Base-by-base conservation (phyloP, 2,797 vertebrate species). In the Microcaecilia unicolor region DNA sequence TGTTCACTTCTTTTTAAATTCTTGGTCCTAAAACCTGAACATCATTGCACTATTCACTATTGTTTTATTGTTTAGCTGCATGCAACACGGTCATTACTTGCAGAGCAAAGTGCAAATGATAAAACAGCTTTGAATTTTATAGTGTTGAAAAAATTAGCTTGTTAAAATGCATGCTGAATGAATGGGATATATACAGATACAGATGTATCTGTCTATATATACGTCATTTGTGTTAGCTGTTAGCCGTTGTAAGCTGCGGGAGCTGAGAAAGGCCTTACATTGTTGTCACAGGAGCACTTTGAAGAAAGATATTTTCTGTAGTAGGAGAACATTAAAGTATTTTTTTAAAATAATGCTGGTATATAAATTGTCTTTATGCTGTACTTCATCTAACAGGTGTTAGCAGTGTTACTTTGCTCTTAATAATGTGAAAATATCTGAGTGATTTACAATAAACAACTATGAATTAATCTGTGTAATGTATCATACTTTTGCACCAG, bases 371-470 rank as follows among this genome's bases (percentile, higher is more conserved):
- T 77, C 51, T 46, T 58, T 55, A 45, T 58, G 55, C 61, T 65
- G 49, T 66, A 67, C 57, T 68, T 75, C 60, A 63, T 51, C 56
- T 34, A 37, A 52, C 46, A 54, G 56, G 51, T 67, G 43, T 66
- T 60, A 59, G 48, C 50, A 22, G 48, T 68, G 58, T 70, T 69
- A 52, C 41, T 74, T 78, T 67, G 54, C 62, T 64, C 66, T 74
- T 63, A 62, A 46, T 56, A 46, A 58, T 35, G 40, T 80, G 49
- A 56, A 49, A 62, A 66, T 52, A 57, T 33, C 49, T 44, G 50
- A 67, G 58, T 71, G 58, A 67, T 74, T 77, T 70, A 52, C 63
- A 76, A 63, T 78, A 79, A 80, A 79, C 43, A 47, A 44, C 44
- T 59, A 58, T 3, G 22, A 65, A 49, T 60, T 65, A 25, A 8